Evolutionary conservation across 2,888 invertebrate genomes (phyloP), one percentile per base, ranked within the genome.

Genomic region (Ommatoiulus sabulosus): DNA sequence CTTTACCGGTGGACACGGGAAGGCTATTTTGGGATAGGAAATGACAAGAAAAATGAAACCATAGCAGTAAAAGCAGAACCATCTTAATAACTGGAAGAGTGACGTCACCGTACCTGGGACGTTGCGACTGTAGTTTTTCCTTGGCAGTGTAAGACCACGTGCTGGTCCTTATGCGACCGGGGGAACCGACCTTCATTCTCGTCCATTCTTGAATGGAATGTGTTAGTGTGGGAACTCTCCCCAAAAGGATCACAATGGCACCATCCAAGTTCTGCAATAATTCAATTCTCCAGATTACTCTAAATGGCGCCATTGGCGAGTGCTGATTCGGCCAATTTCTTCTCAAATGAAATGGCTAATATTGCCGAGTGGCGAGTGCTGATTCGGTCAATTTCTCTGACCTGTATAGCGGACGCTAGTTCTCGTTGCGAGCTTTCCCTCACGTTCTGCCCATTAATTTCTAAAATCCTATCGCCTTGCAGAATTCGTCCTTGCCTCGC

Each of bases 381-480:
- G 4, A 52, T 52, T 52, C 15, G 52, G 15, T 15, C 52, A 15
- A 72, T 72, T 20, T 85, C 85, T 20, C 52, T 48, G n/a, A 91
- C 91, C 90, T 90, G 89, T 52, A 91, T 89, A 72, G 90, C 90
- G 44, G 90, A 89, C 8, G 91, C 90, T 20, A 91, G 90, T 88
- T 91, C 91, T 72, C 91, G 90, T 87, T 91, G 91, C 88, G 91
- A 90, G 84, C 90, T 90, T 84, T 90, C 90, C 17, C 90, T 87
- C 17, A 91, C 91, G 86, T 91, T 90, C 84, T 91, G 90, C 4
- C 91, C 91, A 89, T 91, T 91, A 72, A 91, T 90, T 89, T 91
- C 91, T 63, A 91, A 89, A 24, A 91, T 91, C 85, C 90, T 90
- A 88, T 91, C 91, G 0, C 91, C 91, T 87, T 91, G 91, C 8